phyloP scores from a whole-genome alignment of 2,113 vertebrate species.

The Delphinus delphis region DNA sequence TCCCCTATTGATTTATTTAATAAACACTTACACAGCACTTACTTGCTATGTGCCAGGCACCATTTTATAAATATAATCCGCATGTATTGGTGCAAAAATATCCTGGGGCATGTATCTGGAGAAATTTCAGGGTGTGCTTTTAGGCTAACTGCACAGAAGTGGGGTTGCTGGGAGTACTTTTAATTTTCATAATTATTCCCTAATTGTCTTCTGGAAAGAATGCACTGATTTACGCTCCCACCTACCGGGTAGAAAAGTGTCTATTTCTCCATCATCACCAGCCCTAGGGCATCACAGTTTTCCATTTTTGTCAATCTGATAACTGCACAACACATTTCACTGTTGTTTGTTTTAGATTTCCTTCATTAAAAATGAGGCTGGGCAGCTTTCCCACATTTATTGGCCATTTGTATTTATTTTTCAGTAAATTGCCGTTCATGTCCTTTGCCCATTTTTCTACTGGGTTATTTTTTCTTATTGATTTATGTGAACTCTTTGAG shows the following conservation, averaged over 20 bases:
- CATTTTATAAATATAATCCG: neutral
- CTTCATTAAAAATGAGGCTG: neutral
- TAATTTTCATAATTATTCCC: constrained; percentile 13
- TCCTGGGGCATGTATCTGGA: neutral
- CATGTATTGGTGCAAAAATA: neutral
- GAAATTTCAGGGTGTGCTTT: neutral
- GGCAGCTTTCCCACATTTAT: neutral
- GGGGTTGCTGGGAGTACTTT: neutral
- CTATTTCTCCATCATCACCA: no score
- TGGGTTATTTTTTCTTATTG: neutral
- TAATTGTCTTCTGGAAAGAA: neutral
- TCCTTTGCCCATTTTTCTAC: constrained; percentile 15
- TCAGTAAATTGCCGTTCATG: neutral
- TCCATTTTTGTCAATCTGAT: neutral
- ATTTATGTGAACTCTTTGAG: neutral
- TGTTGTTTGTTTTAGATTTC: neutral
- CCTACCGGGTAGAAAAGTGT: neutral
- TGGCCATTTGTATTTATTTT: constrained; percentile 3
- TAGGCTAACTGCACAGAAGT: neutral
- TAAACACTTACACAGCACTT: neutral
- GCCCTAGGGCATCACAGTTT: neutral
- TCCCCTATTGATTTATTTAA: neutral
- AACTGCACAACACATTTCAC: neutral
- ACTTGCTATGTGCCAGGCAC: neutral
- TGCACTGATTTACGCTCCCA: neutral